Evolutionary conservation across 2,113 vertebrate genomes (phyloP), one percentile per base, ranked within the genome.

Genomic region (Enhydra lutris): DNA sequence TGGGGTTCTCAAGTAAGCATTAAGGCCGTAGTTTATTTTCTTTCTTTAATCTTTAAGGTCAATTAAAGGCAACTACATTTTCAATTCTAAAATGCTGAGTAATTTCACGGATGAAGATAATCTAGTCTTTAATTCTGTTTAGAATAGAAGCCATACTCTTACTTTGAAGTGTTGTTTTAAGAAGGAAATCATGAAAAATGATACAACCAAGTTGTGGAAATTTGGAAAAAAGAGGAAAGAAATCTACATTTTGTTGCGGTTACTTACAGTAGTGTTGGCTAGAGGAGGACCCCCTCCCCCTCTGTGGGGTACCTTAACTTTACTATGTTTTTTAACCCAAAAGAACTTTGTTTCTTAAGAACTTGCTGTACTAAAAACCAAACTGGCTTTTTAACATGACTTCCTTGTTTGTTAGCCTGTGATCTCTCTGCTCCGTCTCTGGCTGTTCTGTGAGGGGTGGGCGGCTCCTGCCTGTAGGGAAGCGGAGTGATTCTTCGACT

Each of bases 401-500:
- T 87, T 18, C 2, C 0, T 59, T 94, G 24, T 67, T 39, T 67
- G 24, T 80, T 47, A 21, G 45, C 10, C 47, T 7, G 7, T 21
- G 31, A 21, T n/a, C 31, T 21, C 29, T 52, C 9, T 1, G 94
- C 21, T 71, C 29, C 31, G n/a, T 20, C 0, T 31, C 14, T 82
- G 97, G 61, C 55, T 80, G 0, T 24, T 45, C 23, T 1, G 0
- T 78, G 95, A 57, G 69, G 61, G 42, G 12, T 92, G 94, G 50
- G 92, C 78, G 73, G 91, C 95, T 24, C 4, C 7, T 36, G 36
- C 74, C 85, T 55, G 45, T 0, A 8, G 67, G 69, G 79, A 95
- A 65, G 78, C 67, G 31, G 89, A 94, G 61, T 95, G 74, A 65
- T 91, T 86, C 87, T 97, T 94, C 88, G 95, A 84, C 95, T 97